Evolutionary conservation across 2,888 invertebrate species (phyloP).

Genomic region (Parnassius orleans): DNA sequence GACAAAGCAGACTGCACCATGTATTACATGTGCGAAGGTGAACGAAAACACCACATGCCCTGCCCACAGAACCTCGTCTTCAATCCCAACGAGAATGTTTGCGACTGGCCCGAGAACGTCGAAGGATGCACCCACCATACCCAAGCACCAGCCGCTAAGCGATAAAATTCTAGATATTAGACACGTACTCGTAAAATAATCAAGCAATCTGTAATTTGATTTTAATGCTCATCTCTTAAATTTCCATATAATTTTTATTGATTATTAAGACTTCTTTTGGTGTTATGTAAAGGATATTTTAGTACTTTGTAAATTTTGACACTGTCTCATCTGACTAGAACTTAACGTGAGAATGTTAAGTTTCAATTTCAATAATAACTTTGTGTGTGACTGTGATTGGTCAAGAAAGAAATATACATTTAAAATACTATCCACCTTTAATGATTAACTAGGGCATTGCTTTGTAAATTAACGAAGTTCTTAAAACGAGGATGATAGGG

Average conservation of each 20-base stretch:
- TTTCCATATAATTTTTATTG: constrained; percentile 1
- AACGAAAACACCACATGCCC: constrained; percentile 97
- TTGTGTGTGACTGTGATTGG: constrained; percentile 29
- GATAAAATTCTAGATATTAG: constrained; percentile 44
- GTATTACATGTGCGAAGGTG: constrained; percentile 98
- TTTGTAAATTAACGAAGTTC: constrained; percentile 33
- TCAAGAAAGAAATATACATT: neutral
- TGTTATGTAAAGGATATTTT: neutral
- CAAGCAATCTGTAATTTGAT: constrained; percentile 14
- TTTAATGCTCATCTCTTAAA: constrained; percentile 6
- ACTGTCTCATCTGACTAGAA: constrained; percentile 7
- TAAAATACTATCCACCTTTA: constrained; percentile 33
- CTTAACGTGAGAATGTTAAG: constrained; percentile 9
- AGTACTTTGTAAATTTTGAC: constrained; percentile 6
- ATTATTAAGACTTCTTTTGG: constrained; percentile 11
- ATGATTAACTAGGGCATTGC: neutral
- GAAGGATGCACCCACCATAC: constrained; percentile 87
- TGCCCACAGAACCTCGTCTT: constrained; percentile 96
- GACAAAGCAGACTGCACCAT: constrained; percentile 95
- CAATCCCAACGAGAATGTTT: constrained; percentile 95
- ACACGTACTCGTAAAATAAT: constrained; percentile 29
- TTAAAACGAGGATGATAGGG: constrained; percentile 46
- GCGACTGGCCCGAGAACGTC: constrained; percentile 98
- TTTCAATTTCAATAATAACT: neutral
- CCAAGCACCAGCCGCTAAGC: constrained; percentile 71